phyloP scores from a whole-genome alignment of 64 coral and sea anemone species.

The Orbicella faveolata region DNA sequence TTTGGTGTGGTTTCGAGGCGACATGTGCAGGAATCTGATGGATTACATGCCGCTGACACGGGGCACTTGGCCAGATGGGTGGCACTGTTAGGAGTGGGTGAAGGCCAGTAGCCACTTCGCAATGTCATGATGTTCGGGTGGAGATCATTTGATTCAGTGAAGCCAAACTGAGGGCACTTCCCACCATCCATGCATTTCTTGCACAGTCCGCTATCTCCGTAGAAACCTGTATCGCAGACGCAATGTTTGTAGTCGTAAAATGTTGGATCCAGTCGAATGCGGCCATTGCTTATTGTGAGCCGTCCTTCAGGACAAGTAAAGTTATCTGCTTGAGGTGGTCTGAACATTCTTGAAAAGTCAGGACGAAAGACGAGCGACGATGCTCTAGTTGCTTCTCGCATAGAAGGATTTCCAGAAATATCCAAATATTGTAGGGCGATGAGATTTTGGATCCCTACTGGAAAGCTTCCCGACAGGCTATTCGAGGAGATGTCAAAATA shows the following conservation, averaged over 20 bases:
- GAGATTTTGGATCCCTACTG: constrained; percentile 6
- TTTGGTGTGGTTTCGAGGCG: background rate
- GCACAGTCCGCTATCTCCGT: constrained; percentile 17
- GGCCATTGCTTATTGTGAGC: constrained; percentile 24
- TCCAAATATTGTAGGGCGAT: constrained; percentile 31
- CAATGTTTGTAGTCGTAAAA: constrained; percentile 34
- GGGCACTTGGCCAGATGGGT: constrained; percentile 37
- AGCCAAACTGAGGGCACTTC: background rate
- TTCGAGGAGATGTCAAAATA: constrained; percentile 40
- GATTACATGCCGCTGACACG: background rate
- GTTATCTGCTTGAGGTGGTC: background rate
- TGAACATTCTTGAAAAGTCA: constrained; percentile 30
- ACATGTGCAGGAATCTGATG: background rate
- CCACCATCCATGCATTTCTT: constrained; percentile 24
- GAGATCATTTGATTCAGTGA: background rate
- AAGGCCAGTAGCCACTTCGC: constrained; percentile 34
- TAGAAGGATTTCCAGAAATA: constrained; percentile 41
- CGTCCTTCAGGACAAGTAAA: constrained; percentile 38
- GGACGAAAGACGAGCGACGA: background rate
- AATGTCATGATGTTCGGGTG: constrained; percentile 18
- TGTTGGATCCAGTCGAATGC: constrained; percentile 17
- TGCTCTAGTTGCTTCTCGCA: background rate
- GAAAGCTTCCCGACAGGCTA: constrained; percentile 29
- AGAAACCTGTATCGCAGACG: constrained; percentile 26
- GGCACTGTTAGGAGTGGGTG: constrained; percentile 25